Evolutionary conservation across 2,888 invertebrate species (phyloP), one percentile per base, ranked within the genome.

Genomic region (Pseudanteris insignis): DNA sequence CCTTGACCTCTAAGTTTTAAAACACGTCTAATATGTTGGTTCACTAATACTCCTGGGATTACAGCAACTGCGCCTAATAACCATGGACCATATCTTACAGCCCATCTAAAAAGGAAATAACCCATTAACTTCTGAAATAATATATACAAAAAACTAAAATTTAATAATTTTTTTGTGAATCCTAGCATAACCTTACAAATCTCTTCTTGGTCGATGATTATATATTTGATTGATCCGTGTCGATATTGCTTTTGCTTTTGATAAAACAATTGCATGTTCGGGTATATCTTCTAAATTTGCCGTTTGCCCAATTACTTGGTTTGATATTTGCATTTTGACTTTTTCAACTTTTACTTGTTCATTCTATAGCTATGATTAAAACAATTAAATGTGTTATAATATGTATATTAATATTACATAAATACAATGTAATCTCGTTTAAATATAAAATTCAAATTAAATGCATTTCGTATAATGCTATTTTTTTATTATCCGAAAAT

Each of bases 121-220:
- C 9, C 2, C 10, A n/a, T 15, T 11, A 10, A 40, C 12, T 37
- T 9, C 5, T 6, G 26, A 6, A 26, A n/a, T 9, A 2, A 2
- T 26, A 26, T 9, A 26, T 26, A n/a, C n/a, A n/a, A n/a, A n/a
- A 12, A 21, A 21, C 11, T 21, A 13, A 7, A 15, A 21, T 2
- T 2, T 11, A 11, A 24, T 1, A 11, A 36, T 21, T 10, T 21
- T 21, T 21, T 21, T 21, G 21, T 21, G 3, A 7, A 21, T 21
- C 4, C n/a, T 6, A 21, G 36, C 11, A 46, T 46, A 46, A 46
- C 46, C 47, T 37, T 47, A 47, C 47, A 47, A 2, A n/a, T 47
- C 47, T 21, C 13, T 32, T 29, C 29, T 36, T 13, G 47, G 36
- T 36, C 13, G 28, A 18, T 29, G 36, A 6, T 15, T 1, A 13